phyloP scores from a whole-genome alignment of 2,113 vertebrate species.

The Mobula hypostoma region DNA sequence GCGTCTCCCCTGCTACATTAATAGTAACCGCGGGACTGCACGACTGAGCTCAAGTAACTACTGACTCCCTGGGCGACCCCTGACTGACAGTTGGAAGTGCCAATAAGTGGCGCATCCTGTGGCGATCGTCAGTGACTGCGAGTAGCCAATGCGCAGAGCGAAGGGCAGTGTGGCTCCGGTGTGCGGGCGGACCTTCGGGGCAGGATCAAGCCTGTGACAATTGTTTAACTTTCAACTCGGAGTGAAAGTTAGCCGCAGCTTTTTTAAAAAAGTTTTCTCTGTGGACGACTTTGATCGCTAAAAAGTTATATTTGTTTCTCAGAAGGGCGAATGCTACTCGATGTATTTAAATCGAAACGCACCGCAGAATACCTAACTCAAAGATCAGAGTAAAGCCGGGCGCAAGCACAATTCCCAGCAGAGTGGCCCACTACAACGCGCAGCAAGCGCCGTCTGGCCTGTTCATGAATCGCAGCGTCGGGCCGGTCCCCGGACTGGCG shows the following conservation, averaged over 20 bases:
- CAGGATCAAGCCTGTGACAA: background rate
- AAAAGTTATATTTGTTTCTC: background rate
- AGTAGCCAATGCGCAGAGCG: constrained; percentile 20
- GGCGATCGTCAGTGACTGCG: background rate
- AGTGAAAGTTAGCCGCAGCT: background rate
- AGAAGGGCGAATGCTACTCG: background rate
- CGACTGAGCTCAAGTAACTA: constrained; percentile 15
- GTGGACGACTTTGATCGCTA: background rate
- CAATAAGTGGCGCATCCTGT: background rate
- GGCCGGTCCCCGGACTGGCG: background rate
- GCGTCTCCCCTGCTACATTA: constrained; percentile 23
- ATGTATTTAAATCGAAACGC: background rate
- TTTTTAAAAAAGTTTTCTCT: background rate
- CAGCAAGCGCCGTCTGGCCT: background rate
- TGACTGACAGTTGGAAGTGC: constrained; percentile 20
- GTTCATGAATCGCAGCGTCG: background rate
- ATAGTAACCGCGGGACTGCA: constrained; percentile 5
- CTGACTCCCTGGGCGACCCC: background rate
- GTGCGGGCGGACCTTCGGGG: background rate
- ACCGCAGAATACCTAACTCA: background rate
- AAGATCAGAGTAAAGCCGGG: background rate
- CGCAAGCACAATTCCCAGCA: background rate
- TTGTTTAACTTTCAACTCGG: constrained; percentile 4
- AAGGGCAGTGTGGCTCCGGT: background rate
- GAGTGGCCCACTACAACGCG: background rate